Percentiles rank a stretch among this genome's conserved stretches.
Evolutionary conservation across 1,140 invertebrate genomes (phyloP).

Genomic region (Steinernema feltiae): DNA sequence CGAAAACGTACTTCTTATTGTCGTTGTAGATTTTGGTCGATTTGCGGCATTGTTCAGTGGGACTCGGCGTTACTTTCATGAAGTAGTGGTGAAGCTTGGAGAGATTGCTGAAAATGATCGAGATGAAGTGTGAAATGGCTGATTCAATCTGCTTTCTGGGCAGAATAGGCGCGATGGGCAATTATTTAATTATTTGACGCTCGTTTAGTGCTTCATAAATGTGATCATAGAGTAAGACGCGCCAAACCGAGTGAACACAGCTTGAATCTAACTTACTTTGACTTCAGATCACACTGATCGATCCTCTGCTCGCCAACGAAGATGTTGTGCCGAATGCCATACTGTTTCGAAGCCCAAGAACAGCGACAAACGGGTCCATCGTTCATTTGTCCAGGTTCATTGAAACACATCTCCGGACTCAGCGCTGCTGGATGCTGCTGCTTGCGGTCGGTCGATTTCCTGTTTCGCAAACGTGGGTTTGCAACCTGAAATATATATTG

Average conservation of each 20-base stretch:
- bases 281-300: constrained; percentile 69
- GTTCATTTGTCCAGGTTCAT: constrained; percentile 97
- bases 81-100: constrained; percentile 80
- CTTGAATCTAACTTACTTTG: constrained; percentile 50
- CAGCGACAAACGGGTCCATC: constrained; percentile 92
- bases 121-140: too few species aligned
- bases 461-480: too few species aligned
- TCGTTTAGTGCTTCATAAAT: too few species aligned
- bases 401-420: too few species aligned
- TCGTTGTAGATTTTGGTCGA: constrained; percentile 24
- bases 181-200: too few species aligned
- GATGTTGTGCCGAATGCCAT: constrained; percentile 88
- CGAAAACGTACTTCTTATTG: constrained; percentile 71
- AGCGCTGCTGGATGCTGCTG: too few species aligned
- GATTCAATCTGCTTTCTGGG: too few species aligned
- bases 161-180: too few species aligned
- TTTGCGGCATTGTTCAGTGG: constrained; percentile 18
- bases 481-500: too few species aligned
- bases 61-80: constrained; percentile 26
- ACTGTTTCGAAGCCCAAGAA: constrained; percentile 77
- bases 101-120: constrained; percentile 75
- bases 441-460: too few species aligned
- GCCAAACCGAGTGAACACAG: too few species aligned
- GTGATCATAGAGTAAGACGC: too few species aligned
- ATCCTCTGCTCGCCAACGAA: constrained; percentile 80